A percentile compares a stretch with the other conserved stretches of the same genome.
phyloP scores from a whole-genome alignment of 1,140 invertebrate genomes.

The Drosophila murphyi region DNA sequence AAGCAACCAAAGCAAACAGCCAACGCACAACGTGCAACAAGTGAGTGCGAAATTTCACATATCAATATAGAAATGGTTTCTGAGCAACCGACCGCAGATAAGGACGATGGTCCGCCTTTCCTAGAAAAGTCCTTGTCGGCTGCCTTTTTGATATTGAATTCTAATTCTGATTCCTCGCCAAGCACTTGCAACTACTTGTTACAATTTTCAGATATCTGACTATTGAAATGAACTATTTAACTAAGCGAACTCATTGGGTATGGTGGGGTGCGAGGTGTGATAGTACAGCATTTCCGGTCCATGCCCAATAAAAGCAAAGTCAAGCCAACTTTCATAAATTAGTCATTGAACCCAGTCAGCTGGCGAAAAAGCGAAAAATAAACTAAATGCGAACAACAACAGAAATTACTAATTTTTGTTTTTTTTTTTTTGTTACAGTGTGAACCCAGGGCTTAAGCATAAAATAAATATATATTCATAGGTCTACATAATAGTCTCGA shows the following conservation, averaged over 20 bases:
- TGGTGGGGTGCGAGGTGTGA: background rate
- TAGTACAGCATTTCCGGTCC: slow-evolving; percentile 46
- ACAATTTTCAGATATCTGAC: slow-evolving; percentile 10
- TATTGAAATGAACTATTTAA: slow-evolving; percentile 38
- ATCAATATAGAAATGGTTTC: slow-evolving; percentile 52
- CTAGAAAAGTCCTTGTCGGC: slow-evolving; percentile 52
- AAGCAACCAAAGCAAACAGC: slow-evolving; percentile 10
- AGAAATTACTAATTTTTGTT: slow-evolving; percentile 63
- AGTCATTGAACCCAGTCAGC: slow-evolving; percentile 71
- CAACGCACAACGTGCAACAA: slow-evolving; percentile 34
- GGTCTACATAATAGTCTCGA: slow-evolving; percentile 55
- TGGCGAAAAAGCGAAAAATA: slow-evolving; percentile 34
- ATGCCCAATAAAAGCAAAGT: slow-evolving; percentile 53
- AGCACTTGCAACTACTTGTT: slow-evolving; percentile 21
- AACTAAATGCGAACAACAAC: slow-evolving; percentile 61
- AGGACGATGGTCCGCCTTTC: slow-evolving; percentile 33
- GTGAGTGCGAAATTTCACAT: slow-evolving; percentile 65
- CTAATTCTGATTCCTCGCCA: too few species aligned
- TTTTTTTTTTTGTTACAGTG: slow-evolving; percentile 70
- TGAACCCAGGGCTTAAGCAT: slow-evolving; percentile 63
- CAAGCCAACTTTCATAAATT: slow-evolving; percentile 76
- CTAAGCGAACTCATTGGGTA: slow-evolving; percentile 7
- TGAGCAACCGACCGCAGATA: slow-evolving; percentile 33
- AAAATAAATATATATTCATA: slow-evolving; percentile 62
- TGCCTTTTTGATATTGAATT: background rate